Evolutionary conservation across 1,140 invertebrate genomes (phyloP).

Genomic region (Zaprionus inermis): DNA sequence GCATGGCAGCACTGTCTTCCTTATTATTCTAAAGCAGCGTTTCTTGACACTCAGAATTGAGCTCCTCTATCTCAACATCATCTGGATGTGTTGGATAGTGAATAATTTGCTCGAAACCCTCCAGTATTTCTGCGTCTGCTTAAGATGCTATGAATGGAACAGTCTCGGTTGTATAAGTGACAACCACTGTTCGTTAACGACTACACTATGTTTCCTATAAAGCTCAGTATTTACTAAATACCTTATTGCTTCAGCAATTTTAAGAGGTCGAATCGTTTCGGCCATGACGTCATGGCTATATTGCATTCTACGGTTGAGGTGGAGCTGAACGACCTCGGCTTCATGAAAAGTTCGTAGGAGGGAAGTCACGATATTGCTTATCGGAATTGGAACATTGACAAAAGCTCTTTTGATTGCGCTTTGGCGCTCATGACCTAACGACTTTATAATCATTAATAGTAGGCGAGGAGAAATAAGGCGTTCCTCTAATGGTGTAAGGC

Average conservation of each 20-base stretch:
- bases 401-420: no score
- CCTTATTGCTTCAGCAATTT: constrained; percentile 6
- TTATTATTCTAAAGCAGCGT: constrained; percentile 16
- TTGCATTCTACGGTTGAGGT: constrained; percentile 16
- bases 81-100: not conserved
- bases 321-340: not conserved
- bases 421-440: no score
- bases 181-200: not conserved
- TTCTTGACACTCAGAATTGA: constrained; percentile 12
- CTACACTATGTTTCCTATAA: constrained; percentile 4
- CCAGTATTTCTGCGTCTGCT: not conserved
- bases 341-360: no score
- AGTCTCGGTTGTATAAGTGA: constrained; percentile 7
- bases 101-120: not conserved
- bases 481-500: no score
- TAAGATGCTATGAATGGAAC: constrained; percentile 3
- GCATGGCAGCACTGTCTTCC: constrained; percentile 1
- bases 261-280: not conserved
- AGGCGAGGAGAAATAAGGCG: no score
- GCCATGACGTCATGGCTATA: constrained; percentile 22
- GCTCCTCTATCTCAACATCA: not conserved
- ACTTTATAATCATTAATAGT: no score
- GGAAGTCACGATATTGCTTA: no score
- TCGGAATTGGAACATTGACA: no score
- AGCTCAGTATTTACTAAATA: constrained; percentile 1